Evolutionary conservation across 1,140 invertebrate species (phyloP), one percentile per base, ranked within the genome.

Genomic region (Drosophila watanabei): DNA sequence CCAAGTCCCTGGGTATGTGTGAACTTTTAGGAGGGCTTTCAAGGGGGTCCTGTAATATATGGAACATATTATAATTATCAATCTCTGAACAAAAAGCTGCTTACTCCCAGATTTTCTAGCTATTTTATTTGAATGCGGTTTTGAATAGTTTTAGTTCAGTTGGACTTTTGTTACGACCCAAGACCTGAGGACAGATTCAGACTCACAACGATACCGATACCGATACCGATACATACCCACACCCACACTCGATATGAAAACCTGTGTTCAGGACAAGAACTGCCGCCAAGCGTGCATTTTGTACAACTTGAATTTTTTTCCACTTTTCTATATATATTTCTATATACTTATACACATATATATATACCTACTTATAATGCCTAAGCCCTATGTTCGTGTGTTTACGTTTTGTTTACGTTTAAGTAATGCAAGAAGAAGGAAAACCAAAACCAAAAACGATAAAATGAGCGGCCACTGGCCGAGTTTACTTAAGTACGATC

Each of bases 341-440:
- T 80, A 87, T 80, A 73, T 58, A 79, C 68, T 61, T 56, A 70
- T 69, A 68, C 64, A 78, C 56, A 78, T 71, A 77, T 73, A 73
- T 73, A 78, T 73, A 73, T 73, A 78, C 71, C 71, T 75, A 75
- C 69, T 61, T 60, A 73, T 61, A 78, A 57, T 78, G 75, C 79
- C 79, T 86, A 82, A 86, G 84, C 78, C 79, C 75, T 71, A 70
- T 82, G 79, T 86, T 84, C 76, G 70, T 89, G 76, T 79, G 78
- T 81, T 87, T 80, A 82, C 62, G 80, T 87, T 85, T 56, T 85
- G 75, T 75, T 73, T 75, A 75, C 37, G 76, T 80, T 87, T 88
- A 89, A 89, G 86, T 89, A 75, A 89, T 69, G 69, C 79, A 82
- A 77, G 63, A 77, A 75, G 64, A 70, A 71, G 59, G 57, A 78